Percentiles rank a stretch among this genome's conserved stretches.
Evolutionary conservation across 2,113 vertebrate species (phyloP).

Genomic region (Bufo bufo): DNA sequence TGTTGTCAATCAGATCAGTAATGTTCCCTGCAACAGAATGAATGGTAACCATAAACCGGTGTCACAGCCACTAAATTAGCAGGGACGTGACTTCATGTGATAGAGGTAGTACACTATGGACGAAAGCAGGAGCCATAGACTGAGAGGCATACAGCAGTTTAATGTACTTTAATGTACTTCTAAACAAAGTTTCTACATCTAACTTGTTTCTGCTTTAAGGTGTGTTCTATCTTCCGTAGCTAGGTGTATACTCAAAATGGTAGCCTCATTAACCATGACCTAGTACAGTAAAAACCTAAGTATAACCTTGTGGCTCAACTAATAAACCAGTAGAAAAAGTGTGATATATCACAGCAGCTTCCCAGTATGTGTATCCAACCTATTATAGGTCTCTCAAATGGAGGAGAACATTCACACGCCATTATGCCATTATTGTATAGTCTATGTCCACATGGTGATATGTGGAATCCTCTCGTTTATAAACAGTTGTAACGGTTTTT

Average conservation of each 20-base stretch:
- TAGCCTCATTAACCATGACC: constrained; percentile 14
- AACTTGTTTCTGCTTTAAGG: constrained; percentile 8
- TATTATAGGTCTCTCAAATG: neutral
- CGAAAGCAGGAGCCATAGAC: neutral
- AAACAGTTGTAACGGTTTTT: constrained; percentile 40
- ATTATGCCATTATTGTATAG: neutral
- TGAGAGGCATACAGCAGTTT: neutral
- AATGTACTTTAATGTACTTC: neutral
- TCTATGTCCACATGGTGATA: neutral
- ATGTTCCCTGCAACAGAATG: neutral
- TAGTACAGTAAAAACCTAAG: constrained; percentile 20
- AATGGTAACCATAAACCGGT: neutral
- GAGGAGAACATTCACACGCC: neutral
- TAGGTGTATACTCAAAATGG: neutral
- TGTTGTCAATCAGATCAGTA: neutral
- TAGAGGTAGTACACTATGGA: neutral
- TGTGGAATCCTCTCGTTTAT: neutral
- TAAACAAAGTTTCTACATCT: neutral
- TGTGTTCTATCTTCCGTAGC: neutral
- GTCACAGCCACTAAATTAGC: neutral
- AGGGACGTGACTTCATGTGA: neutral
- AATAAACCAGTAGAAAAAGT: constrained; percentile 1
- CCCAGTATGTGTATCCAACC: neutral
- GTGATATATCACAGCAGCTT: neutral
- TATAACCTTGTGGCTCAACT: neutral